Conservation (phyloP, 2,888 invertebrate genomes). For the Sarcophaga carnaria region DNA sequence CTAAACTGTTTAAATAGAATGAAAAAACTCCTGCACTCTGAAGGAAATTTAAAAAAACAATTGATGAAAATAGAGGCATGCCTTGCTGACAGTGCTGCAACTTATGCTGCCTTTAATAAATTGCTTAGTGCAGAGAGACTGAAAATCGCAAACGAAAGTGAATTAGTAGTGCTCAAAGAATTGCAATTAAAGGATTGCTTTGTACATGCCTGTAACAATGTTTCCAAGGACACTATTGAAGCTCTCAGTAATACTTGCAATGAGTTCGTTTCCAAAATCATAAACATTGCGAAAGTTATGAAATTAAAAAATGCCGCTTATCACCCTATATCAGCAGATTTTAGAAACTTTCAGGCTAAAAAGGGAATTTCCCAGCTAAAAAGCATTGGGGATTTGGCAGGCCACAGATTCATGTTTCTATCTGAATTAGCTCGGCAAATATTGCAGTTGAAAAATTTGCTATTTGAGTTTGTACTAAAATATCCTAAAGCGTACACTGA, state of each 20-base stretch:
- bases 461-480: constrained; percentile 21
- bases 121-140: constrained; percentile 46
- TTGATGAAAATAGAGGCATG: constrained; percentile 42
- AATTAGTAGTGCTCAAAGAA: constrained; percentile 24
- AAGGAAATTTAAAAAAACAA: constrained; percentile 42
- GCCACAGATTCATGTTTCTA: constrained; percentile 18
- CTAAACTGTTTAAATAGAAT: constrained; percentile 29
- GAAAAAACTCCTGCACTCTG: constrained; percentile 36
- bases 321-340: constrained; percentile 21
- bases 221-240: constrained; percentile 47
- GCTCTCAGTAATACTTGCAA: constrained; percentile 27
- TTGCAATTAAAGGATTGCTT: constrained; percentile 37
- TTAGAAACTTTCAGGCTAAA: constrained; percentile 22
- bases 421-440: constrained; percentile 13
- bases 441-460: constrained; percentile 4
- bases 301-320: constrained; percentile 45
- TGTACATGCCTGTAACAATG: constrained; percentile 46
- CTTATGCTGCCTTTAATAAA: constrained; percentile 46
- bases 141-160: constrained; percentile 40
- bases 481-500: constrained; percentile 22
- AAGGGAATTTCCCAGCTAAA: constrained; percentile 27
- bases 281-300: neutral
- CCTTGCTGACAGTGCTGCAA: constrained; percentile 49
- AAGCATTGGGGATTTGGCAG: constrained; percentile 30
- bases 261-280: neutral